Conservation (phyloP, 2,888 invertebrate species). For the Diaprepes abbreviatus region DNA sequence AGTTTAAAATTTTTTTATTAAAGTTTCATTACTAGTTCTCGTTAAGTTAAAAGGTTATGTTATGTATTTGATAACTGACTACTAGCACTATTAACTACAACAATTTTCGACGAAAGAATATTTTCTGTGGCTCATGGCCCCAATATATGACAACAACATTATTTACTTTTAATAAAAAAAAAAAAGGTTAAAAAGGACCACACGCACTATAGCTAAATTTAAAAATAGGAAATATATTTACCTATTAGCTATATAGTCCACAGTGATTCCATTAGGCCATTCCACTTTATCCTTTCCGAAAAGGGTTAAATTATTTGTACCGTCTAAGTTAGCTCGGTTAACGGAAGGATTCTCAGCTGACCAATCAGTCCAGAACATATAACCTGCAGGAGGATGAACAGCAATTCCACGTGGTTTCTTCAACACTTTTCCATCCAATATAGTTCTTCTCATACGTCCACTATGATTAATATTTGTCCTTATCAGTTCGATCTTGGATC, state of each 20-base stretch:
- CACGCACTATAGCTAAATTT: too few relatives aligned
- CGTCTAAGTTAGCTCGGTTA: constrained; percentile 85
- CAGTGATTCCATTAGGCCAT: constrained; percentile 90
- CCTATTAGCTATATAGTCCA: constrained; percentile 82
- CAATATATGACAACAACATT: too few relatives aligned
- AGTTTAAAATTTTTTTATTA: too few relatives aligned
- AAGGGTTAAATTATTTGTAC: constrained; percentile 75
- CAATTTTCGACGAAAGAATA: too few relatives aligned
- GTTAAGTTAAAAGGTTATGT: too few relatives aligned
- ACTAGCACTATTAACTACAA: too few relatives aligned
- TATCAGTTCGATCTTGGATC: constrained; percentile 85
- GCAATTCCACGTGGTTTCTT: constrained; percentile 74
- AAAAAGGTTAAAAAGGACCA: too few relatives aligned
- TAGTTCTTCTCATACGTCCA: constrained; percentile 82
- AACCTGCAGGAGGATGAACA: constrained; percentile 85
- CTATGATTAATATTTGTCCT: constrained; percentile 74
- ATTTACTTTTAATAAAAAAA: too few relatives aligned
- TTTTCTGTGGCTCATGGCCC: too few relatives aligned
- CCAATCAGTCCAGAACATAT: constrained; percentile 93
- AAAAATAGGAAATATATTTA: neutral
- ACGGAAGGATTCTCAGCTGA: constrained; percentile 82
- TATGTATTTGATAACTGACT: too few relatives aligned
- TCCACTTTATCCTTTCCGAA: constrained; percentile 78
- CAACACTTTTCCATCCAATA: constrained; percentile 77
- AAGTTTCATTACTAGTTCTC: too few relatives aligned